These are phyloP conservation scores for Myotis lucifugus DNA, from an alignment of 2,113 vertebrate genomes.

Conservation along the genomic window DNA sequence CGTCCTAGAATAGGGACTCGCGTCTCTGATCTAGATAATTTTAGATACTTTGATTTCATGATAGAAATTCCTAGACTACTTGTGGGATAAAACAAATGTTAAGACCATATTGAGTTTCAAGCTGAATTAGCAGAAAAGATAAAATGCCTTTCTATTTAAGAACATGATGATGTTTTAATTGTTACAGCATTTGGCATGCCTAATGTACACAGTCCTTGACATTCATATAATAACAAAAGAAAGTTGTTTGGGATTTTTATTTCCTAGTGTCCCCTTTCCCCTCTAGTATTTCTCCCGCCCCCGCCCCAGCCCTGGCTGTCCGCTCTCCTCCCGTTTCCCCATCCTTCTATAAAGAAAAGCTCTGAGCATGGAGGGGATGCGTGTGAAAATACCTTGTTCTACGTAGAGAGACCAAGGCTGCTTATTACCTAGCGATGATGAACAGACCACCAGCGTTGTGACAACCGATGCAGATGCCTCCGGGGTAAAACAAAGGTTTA, in stretches of 20 bases:
- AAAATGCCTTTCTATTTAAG: slow-evolving; percentile 81
- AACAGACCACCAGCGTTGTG: slow-evolving; percentile 96
- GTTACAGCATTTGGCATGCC: slow-evolving; percentile 79
- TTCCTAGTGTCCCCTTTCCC: slow-evolving; percentile 63
- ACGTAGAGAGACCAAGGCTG: slow-evolving; percentile 87
- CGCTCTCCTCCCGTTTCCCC: slow-evolving; percentile 17
- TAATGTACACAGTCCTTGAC: slow-evolving; percentile 81
- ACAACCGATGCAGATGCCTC: slow-evolving; percentile 94
- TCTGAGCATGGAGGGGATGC: slow-evolving; percentile 40
- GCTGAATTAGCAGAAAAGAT: slow-evolving; percentile 75
- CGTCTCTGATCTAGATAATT: slow-evolving; percentile 46
- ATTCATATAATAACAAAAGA: slow-evolving; percentile 83
- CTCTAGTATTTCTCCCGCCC: slow-evolving; percentile 13
- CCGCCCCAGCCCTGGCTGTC: not conserved
- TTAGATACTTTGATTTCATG: slow-evolving; percentile 64
- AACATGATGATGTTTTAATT: slow-evolving; percentile 80
- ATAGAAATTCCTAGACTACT: slow-evolving; percentile 62
- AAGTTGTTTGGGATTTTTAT: slow-evolving; percentile 80
- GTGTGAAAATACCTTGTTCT: slow-evolving; percentile 84
- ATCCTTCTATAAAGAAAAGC: slow-evolving; percentile 44
- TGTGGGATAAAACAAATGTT: slow-evolving; percentile 67
- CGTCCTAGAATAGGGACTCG: not conserved
- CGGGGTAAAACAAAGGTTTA: slow-evolving; percentile 97
- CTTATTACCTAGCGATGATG: slow-evolving; percentile 94
- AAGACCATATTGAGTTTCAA: slow-evolving; percentile 58